Base-by-base conservation (phyloP, 2,888 invertebrate genomes). In the Oasisia sp. region DNA sequence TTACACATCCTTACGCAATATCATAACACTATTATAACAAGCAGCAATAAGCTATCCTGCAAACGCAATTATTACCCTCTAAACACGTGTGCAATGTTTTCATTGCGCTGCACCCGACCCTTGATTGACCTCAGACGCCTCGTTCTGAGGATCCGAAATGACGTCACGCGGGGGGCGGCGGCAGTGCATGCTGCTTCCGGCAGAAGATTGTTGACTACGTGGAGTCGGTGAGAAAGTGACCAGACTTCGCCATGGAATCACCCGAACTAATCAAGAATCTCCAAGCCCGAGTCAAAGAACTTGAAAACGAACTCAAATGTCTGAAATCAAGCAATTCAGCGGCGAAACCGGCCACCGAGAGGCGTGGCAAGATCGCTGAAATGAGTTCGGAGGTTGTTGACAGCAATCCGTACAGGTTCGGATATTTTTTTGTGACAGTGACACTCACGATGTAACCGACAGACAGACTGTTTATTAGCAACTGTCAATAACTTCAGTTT, bases 311-410 rank as follows among this genome's bases (percentile, higher is more conserved):
- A 74, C 74, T 74, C 0, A 74, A 74, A n/a, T n/a, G 74, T n/a
- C 27, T 74, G 74, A 74, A 74, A 74, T 74, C 74, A 27, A 74
- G 27, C 74, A 74, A 14, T 74, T 19, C 74, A 90, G 90, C 90
- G 32, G 44, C 19, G 32, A 90, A 44, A 44, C 44, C 90, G 44
- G 38, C 90, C 19, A 8, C 44, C 19, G 27, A 44, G 44, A 27
- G 45, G 32, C 91, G 91, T 7, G 32, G 32, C 44, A 98, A 98
- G 97, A 98, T 99, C 94, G 97, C 97, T 32, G 97, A 98, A 95
- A 99, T 99, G 98, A 99, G 99, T 90, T 97, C 98, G 0, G 99
- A 99, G 97, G 99, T 99, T 14, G 98, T 98, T 19, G 99, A 99
- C 97, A 98, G 98, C 0, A 99, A 99, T 97, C 99, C 99, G 0